phyloP scores from a whole-genome alignment of 2,888 invertebrate genomes.

The Dasypogon diadema region DNA sequence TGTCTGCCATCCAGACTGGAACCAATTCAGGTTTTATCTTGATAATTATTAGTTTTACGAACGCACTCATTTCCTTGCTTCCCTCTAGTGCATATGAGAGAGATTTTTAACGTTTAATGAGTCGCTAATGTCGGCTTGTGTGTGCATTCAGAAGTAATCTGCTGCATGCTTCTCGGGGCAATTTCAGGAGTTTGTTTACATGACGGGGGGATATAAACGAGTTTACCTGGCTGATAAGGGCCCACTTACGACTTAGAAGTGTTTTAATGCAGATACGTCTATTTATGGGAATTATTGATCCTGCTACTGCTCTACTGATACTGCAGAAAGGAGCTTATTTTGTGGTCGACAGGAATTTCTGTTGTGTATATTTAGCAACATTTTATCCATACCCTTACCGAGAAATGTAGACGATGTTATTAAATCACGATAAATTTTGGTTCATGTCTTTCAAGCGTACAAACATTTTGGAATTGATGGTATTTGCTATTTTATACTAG shows the following conservation, averaged over 20 bases:
- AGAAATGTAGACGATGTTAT: too few species aligned
- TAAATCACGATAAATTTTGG: too few species aligned
- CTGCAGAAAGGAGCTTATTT: not conserved
- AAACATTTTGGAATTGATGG: too few species aligned
- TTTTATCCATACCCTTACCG: too few species aligned
- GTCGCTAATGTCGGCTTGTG: not conserved
- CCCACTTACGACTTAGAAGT: not conserved
- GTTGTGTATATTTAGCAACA: too few species aligned
- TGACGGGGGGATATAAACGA: not conserved
- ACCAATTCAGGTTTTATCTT: conserved; percentile 60
- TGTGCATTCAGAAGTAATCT: not conserved
- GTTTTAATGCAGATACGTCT: conserved; percentile 32
- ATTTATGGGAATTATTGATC: conserved; percentile 30
- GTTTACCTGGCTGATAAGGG: not conserved
- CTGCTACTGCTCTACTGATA: conserved; percentile 3
- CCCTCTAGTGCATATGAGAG: not conserved
- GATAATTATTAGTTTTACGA: not conserved
- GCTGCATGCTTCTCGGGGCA: conserved; percentile 13
- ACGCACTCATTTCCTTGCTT: not conserved
- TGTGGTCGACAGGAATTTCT: too few species aligned
- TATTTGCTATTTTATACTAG: too few species aligned
- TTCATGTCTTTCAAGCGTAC: too few species aligned
- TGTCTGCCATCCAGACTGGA: conserved; percentile 67
- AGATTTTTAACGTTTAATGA: not conserved
- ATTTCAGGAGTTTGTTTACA: conserved; percentile 32